Base-by-base conservation (phyloP, 2,797 vertebrate species). In the Danio albolineatus region DNA sequence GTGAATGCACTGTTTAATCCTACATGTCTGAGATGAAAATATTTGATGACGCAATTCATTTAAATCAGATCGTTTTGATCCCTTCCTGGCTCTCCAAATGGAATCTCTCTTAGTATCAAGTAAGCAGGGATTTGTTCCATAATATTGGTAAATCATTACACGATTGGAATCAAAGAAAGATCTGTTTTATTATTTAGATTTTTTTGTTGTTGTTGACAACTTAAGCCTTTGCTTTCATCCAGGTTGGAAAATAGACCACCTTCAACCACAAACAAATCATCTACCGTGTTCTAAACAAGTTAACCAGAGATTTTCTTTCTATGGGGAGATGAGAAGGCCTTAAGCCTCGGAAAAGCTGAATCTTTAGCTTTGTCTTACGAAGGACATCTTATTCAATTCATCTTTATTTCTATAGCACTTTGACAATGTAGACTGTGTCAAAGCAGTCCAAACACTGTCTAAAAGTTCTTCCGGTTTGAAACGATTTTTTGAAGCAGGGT, bases 121-220 rank as follows among this genome's bases (percentile, higher is more conserved):
- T 56, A 78, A 87, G 84, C 76, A 82, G 82, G 85, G 87, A 88
- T 86, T 90, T 88, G 76, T 87, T 90, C 76, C 83, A 88, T 83
- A 84, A 78, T 78, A 74, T 71, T 87, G 85, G 82, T 90, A 89
- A 91, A 90, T 90, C 85, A 88, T 86, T 78, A 73, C 80, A 10
- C 48, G 76, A 67, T 65, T 79, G 86, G 74, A 76, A 84, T 87
- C 84, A 84, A 79, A 82, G 78, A 43, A 14, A 65, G 53, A 76
- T 84, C 77, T 56, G 57, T 36, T 82, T 44, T 59, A 28, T 28
- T 28, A 28, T 28, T 28, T 28, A 3, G 28, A 28, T 17, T 76
- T 17, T 14, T 82, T 62, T n/a, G n/a, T 70, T 72, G 28, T 19
- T 53, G 66, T 64, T 49, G 28, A 49, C 14, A 9, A 51, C 28